These are phyloP conservation scores for Mola mola DNA, from an alignment of 2,113 vertebrate species.

Conservation along the genomic window DNA sequence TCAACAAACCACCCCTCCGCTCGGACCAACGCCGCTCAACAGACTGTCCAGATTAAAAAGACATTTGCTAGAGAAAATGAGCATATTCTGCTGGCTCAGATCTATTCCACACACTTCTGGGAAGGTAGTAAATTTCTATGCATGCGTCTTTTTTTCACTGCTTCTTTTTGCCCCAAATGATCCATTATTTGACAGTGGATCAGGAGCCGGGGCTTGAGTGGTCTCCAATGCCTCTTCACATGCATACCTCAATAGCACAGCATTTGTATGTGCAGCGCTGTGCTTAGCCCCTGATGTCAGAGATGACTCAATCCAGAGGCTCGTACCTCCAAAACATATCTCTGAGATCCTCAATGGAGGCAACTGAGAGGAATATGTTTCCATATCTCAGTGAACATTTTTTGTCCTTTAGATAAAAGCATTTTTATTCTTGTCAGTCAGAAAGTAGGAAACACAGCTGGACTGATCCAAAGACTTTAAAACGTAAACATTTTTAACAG, in stretches of 20 bases:
- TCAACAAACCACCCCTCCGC: slow-evolving; percentile 35
- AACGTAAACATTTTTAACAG: slow-evolving; percentile 36
- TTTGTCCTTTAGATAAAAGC: slow-evolving; percentile 52
- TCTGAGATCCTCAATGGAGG: slow-evolving; percentile 35
- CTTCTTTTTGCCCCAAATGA: slow-evolving; percentile 75
- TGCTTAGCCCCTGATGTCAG: slow-evolving; percentile 69
- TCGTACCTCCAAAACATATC: slow-evolving; percentile 54
- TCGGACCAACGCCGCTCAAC: slow-evolving; percentile 54
- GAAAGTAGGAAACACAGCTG: not conserved
- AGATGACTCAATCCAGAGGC: slow-evolving; percentile 75
- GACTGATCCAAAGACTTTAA: slow-evolving; percentile 24
- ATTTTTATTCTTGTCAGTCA: slow-evolving; percentile 29
- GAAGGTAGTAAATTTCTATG: slow-evolving; percentile 71
- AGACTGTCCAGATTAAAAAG: slow-evolving; percentile 63
- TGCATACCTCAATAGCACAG: slow-evolving; percentile 64
- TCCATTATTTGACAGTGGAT: slow-evolving; percentile 81
- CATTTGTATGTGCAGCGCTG: slow-evolving; percentile 64
- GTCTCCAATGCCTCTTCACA: slow-evolving; percentile 75
- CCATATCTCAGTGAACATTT: slow-evolving; percentile 47
- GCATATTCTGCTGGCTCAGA: slow-evolving; percentile 35
- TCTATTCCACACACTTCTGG: slow-evolving; percentile 73
- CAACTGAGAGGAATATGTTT: slow-evolving; percentile 39
- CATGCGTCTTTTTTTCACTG: slow-evolving; percentile 57
- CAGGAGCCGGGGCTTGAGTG: slow-evolving; percentile 71
- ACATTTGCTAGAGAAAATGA: slow-evolving; percentile 53